Evolutionary conservation across 2,797 vertebrate genomes (phyloP).

Genomic region (Sebastes taczanowskii): DNA sequence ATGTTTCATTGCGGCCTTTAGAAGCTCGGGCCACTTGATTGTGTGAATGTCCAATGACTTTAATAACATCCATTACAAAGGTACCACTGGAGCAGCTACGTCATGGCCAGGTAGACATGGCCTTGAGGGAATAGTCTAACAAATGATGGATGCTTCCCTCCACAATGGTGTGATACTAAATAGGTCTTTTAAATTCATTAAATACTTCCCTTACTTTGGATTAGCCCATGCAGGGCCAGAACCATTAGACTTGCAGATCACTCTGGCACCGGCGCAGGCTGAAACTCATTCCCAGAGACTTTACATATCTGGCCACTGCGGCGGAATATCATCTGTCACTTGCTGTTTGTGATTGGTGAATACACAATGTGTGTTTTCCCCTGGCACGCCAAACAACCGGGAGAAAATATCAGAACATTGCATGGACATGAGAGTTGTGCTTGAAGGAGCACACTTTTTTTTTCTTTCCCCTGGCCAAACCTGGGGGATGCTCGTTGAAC

Average conservation of each 20-base stretch:
- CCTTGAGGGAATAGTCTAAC: slow-evolving; percentile 35
- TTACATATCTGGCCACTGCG: slow-evolving; percentile 64
- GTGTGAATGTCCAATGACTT: slow-evolving; percentile 21
- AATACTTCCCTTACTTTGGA: slow-evolving; percentile 58
- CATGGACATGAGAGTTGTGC: slow-evolving; percentile 42
- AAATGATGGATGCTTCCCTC: slow-evolving; percentile 60
- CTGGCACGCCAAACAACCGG: slow-evolving; percentile 35
- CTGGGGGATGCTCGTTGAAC: slow-evolving; percentile 45
- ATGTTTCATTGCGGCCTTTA: no score
- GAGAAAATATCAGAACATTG: slow-evolving; percentile 50
- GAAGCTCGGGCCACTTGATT: slow-evolving; percentile 18
- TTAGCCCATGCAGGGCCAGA: slow-evolving; percentile 41
- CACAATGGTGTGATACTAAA: slow-evolving; percentile 54
- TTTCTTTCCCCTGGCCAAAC: slow-evolving; percentile 10
- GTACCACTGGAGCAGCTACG: slow-evolving; percentile 12
- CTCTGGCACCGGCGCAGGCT: slow-evolving; percentile 40
- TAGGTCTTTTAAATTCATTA: slow-evolving; percentile 69
- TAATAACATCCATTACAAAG: slow-evolving; percentile 46
- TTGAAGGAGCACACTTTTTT: slow-evolving; percentile 50
- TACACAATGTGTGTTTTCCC: slow-evolving; percentile 51
- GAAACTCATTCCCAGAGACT: slow-evolving; percentile 52
- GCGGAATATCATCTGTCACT: slow-evolving; percentile 65
- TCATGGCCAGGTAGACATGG: slow-evolving; percentile 39
- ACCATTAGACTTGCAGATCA: slow-evolving; percentile 76
- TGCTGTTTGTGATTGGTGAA: slow-evolving; percentile 69